A percentile compares a stretch with the other conserved stretches of the same genome.
Evolutionary conservation across 2,113 vertebrate genomes (phyloP).

Genomic region (Spea multiplicata): DNA sequence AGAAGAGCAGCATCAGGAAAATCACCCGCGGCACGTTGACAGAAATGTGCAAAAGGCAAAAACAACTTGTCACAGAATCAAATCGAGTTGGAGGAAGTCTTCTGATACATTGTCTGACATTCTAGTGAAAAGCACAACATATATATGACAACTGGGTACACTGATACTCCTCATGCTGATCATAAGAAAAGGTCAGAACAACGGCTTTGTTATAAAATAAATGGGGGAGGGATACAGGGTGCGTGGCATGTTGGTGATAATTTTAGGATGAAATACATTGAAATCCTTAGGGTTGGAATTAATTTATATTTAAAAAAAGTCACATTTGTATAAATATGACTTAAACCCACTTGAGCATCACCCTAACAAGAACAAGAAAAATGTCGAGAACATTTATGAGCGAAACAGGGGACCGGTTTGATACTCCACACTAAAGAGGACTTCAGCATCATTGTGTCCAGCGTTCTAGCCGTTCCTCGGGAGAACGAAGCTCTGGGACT

Average conservation of each 20-base stretch:
- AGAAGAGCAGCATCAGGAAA: conserved; percentile 13
- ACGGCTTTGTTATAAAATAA: background rate
- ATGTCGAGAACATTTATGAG: too few relatives aligned
- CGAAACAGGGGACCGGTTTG: too few relatives aligned
- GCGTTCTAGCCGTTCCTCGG: too few relatives aligned
- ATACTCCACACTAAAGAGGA: too few relatives aligned
- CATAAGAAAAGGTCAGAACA: conserved; percentile 1
- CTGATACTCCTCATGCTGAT: conserved; percentile 7
- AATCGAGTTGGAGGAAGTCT: background rate
- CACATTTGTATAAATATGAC: too few relatives aligned
- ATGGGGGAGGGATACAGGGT: background rate
- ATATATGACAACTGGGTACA: conserved; percentile 23
- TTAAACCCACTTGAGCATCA: too few relatives aligned
- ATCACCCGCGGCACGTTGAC: conserved; percentile 36
- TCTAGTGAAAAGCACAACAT: background rate
- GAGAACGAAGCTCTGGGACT: too few relatives aligned
- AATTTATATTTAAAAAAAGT: too few relatives aligned
- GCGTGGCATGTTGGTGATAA: background rate
- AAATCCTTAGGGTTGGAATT: background rate
- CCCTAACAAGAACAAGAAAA: too few relatives aligned
- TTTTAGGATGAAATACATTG: background rate
- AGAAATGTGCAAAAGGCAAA: conserved; percentile 21
- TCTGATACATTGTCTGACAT: conserved; percentile 21
- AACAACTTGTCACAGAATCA: conserved; percentile 10
- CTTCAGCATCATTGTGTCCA: too few relatives aligned